Base-by-base conservation (phyloP, 2,113 vertebrate genomes). In the Uria lomvia region DNA sequence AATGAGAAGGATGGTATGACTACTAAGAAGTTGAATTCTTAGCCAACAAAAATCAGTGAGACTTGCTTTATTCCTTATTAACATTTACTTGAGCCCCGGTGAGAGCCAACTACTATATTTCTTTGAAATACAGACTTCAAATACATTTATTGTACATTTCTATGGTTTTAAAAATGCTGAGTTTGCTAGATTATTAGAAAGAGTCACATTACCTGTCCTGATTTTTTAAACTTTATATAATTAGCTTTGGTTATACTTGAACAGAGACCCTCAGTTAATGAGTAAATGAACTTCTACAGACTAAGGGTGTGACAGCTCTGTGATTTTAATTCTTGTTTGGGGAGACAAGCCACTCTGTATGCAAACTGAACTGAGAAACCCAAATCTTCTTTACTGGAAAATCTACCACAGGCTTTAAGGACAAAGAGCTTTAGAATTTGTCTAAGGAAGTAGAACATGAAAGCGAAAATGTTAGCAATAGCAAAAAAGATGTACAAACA, bases 201-300 rank as follows among this genome's bases (percentile, higher is more conserved):
- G 47, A 80, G 65, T 68, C 47, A 47, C 10, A n/a, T 79, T 24
- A 87, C 50, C 55, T 81, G 6, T 62, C 34, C 36, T 23, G 49
- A 56, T 32, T 77, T 60, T 55, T 58, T 53, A 72, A 43, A 59
- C 43, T 45, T 67, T 24, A 43, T 36, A 52, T 68, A 70, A 53
- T 66, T 67, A 70, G 55, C 73, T 97, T 96, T 92, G 93, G 92
- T 86, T 88, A 59, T 34, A 80, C 83, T 16, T 86, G 40, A 92
- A 80, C 40, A 86, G 77, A 88, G n/a, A 91, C 29, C 15, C 55
- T 62, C 66, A 67, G 52, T 88, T 82, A 91, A 88, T 12, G 36
- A 75, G n/a, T 23, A 88, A 81, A 89, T n/a, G 15, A 85, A 79
- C 58, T 56, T 59, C 40, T 62, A 20, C 32, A 79, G 89, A 76